phyloP scores from a whole-genome alignment of 2,888 invertebrate genomes.

The Thumatha senex region DNA sequence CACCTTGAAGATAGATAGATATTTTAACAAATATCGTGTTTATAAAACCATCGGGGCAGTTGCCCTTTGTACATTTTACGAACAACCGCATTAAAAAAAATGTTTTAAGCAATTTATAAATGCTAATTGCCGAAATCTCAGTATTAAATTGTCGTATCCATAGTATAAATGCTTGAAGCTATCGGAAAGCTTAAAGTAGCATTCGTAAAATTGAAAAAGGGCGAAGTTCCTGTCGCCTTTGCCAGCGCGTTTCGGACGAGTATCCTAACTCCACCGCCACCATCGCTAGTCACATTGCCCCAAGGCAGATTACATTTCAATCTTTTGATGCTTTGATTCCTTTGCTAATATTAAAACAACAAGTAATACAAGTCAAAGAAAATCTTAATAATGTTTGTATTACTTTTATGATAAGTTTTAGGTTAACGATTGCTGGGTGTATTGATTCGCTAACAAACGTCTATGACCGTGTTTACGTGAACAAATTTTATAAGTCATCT shows the following conservation, averaged over 20 bases:
- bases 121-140: too few species aligned
- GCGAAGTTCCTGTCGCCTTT: constrained; percentile 33
- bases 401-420: background rate
- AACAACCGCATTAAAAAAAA: too few species aligned
- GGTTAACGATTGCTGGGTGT: background rate
- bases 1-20: too few species aligned
- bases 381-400: background rate
- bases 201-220: constrained; percentile 56
- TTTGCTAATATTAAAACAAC: constrained; percentile 8
- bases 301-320: constrained; percentile 21
- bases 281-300: constrained; percentile 12
- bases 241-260: constrained; percentile 7
- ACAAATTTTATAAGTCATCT: too few species aligned
- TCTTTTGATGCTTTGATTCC: constrained; percentile 24
- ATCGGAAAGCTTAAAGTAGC: constrained; percentile 43
- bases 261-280: background rate
- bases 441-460: background rate
- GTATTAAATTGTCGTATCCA: constrained; percentile 31
- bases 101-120: too few species aligned
- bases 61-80: too few species aligned
- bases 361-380: background rate
- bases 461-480: background rate
- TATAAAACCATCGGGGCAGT: too few species aligned
- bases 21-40: too few species aligned
- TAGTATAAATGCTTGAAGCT: constrained; percentile 12